These are phyloP conservation scores for Oplegnathus fasciatus DNA, from an alignment of 2,113 vertebrate genomes.

Conservation along the genomic window DNA sequence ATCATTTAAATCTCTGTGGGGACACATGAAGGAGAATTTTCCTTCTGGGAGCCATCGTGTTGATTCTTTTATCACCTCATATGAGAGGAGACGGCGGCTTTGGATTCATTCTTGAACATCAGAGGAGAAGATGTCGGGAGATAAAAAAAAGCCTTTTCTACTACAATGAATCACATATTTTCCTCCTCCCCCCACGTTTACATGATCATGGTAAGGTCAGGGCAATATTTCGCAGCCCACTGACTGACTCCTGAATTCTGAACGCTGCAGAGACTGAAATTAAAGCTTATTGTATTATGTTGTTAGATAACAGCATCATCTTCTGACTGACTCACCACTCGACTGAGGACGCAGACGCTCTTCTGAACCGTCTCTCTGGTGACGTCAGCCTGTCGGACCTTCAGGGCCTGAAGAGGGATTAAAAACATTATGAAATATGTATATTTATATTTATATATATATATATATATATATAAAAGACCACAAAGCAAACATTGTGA, in stretches of 20 bases:
- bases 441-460: no score
- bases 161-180: neutral
- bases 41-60: neutral
- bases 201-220: neutral
- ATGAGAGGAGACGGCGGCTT: neutral
- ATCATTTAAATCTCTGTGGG: neutral
- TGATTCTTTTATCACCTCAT: neutral
- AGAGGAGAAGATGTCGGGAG: neutral
- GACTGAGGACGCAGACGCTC: slow-evolving; percentile 97
- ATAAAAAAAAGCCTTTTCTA: neutral
- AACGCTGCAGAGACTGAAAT: neutral
- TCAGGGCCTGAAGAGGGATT: slow-evolving; percentile 86
- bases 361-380: slow-evolving; percentile 99
- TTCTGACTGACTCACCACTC: slow-evolving; percentile 90
- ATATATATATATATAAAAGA: neutral
- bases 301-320: neutral
- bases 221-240: neutral
- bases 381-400: slow-evolving; percentile 96
- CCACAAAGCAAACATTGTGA: neutral
- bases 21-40: neutral
- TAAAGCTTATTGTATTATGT: neutral
- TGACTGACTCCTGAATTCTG: neutral
- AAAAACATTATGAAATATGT: neutral
- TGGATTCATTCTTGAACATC: neutral
- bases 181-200: neutral